These are phyloP conservation scores for Lasiurus borealis DNA, from an alignment of 2,113 vertebrate species.

Conservation along the genomic window DNA sequence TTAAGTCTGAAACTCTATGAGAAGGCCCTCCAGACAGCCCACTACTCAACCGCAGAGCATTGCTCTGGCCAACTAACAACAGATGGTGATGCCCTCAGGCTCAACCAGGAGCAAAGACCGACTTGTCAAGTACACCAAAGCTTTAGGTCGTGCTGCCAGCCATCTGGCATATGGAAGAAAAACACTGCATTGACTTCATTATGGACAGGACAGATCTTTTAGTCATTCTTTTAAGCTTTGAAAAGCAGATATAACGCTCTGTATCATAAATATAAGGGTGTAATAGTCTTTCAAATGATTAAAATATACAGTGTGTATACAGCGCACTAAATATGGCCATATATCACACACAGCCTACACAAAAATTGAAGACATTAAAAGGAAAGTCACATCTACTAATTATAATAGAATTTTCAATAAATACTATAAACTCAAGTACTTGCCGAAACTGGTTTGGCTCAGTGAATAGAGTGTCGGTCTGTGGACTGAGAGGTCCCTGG, in stretches of 20 bases:
- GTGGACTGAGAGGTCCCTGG: too few relatives aligned
- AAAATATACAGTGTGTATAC: background rate
- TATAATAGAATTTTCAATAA: constrained; percentile 29
- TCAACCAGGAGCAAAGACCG: background rate
- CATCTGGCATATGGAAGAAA: background rate
- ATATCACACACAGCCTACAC: background rate
- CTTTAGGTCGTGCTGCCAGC: background rate
- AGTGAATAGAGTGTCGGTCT: too few relatives aligned
- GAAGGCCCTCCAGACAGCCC: background rate
- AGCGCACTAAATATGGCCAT: background rate
- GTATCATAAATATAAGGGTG: background rate
- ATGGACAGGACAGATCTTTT: background rate
- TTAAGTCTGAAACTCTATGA: background rate
- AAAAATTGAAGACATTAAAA: constrained; percentile 3
- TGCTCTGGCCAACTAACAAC: background rate
- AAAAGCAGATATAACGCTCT: background rate
- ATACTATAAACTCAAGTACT: background rate
- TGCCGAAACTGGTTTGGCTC: too few relatives aligned
- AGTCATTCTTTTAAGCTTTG: background rate
- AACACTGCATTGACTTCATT: background rate
- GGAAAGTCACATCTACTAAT: background rate
- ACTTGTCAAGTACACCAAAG: background rate
- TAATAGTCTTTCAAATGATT: background rate
- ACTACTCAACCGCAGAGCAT: background rate
- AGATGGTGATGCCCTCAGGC: background rate